phyloP scores from a whole-genome alignment of 2,888 invertebrate genomes.

The Gymnosoma rotundatum region DNA sequence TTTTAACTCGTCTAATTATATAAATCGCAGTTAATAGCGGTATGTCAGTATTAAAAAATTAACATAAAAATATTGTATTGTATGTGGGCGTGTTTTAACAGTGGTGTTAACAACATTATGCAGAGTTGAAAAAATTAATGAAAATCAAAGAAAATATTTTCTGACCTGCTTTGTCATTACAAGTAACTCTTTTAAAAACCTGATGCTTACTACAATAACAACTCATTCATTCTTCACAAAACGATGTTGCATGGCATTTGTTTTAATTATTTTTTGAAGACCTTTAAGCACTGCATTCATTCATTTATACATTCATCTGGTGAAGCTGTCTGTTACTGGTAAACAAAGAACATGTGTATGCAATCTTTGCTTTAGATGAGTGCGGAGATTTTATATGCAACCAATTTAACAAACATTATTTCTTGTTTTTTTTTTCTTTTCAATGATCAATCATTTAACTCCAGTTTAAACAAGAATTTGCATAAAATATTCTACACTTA shows the following conservation, averaged over 20 bases:
- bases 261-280: conserved; percentile 27
- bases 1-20: too few species aligned
- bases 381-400: conserved; percentile 38
- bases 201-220: conserved; percentile 11
- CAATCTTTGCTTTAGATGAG: conserved; percentile 22
- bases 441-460: conserved; percentile 41
- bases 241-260: conserved; percentile 51
- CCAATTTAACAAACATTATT: conserved; percentile 57
- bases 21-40: too few species aligned
- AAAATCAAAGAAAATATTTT: too few species aligned
- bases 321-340: too few species aligned
- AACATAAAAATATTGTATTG: too few species aligned
- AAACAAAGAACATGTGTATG: conserved; percentile 1
- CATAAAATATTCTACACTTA: conserved; percentile 65
- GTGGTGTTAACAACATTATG: too few species aligned
- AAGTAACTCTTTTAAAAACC: background rate
- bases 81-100: too few species aligned
- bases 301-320: background rate
- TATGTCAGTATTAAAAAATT: too few species aligned
- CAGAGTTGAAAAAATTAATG: too few species aligned
- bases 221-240: conserved; percentile 33
- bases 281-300: conserved; percentile 11
- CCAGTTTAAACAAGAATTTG: conserved; percentile 47
- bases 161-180: too few species aligned
- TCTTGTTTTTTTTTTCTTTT: conserved; percentile 8